A percentile compares a stretch with the other conserved stretches of the same genome.
Evolutionary conservation across 2,113 vertebrate species (phyloP).

Genomic region (Dicentrarchus labrax): DNA sequence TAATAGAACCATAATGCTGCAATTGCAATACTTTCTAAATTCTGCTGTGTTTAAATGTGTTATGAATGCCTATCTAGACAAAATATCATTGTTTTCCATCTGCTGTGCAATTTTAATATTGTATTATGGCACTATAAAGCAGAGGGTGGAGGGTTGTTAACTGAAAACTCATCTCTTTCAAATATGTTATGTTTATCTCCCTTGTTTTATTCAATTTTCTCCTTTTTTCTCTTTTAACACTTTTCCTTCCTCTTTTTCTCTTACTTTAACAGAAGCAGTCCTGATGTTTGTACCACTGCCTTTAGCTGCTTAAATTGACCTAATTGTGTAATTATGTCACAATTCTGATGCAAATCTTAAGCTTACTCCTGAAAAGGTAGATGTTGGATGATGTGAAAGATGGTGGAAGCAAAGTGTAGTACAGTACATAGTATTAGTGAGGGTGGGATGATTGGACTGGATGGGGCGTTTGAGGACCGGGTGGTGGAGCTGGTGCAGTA

Average conservation of each 20-base stretch:
- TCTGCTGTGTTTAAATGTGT: background rate
- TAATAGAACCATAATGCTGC: background rate
- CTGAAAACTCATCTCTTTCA: slow-evolving; percentile 14
- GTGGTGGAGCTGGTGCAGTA: background rate
- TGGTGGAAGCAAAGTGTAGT: background rate
- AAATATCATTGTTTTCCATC: background rate
- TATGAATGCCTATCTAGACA: background rate
- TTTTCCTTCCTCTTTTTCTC: background rate
- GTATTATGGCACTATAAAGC: background rate
- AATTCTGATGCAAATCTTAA: background rate
- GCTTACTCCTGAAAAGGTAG: background rate
- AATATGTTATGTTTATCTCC: background rate
- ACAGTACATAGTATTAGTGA: background rate
- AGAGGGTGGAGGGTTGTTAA: background rate
- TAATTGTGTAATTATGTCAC: background rate
- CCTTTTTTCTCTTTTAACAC: background rate
- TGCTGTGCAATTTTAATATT: background rate
- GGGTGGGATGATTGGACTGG: background rate
- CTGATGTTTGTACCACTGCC: background rate
- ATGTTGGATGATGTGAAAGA: background rate
- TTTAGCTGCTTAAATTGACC: background rate
- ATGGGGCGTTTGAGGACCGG: slow-evolving; percentile 5
- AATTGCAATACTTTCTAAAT: background rate
- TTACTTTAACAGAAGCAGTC: background rate
- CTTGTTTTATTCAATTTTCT: background rate